phyloP scores from a whole-genome alignment of 2,888 invertebrate species.

The Ormyrus labotus region DNA sequence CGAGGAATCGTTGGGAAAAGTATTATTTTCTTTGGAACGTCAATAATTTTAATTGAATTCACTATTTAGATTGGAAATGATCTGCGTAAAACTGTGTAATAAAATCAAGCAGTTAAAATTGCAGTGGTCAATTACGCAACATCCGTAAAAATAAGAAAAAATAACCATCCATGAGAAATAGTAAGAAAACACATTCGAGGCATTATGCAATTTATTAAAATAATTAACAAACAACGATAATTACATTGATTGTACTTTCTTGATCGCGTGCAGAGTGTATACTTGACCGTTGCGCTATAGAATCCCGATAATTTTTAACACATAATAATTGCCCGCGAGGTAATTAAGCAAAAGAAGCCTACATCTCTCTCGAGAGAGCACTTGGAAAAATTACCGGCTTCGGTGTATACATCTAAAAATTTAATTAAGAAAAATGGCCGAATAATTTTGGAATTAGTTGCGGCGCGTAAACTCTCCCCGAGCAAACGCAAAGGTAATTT shows the following conservation, averaged over 20 bases:
- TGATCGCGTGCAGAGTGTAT: slow-evolving; percentile 13
- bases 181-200: no score
- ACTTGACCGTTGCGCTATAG: slow-evolving; percentile 15
- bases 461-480: no score
- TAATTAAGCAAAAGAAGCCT: neutral
- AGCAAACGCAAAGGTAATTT: neutral
- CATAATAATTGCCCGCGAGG: no score
- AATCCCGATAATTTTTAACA: slow-evolving; percentile 29
- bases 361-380: neutral
- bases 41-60: no score
- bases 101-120: no score
- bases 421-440: neutral
- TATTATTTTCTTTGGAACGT: no score
- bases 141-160: no score
- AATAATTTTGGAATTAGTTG: neutral
- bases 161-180: no score
- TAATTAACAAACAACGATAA: slow-evolving; percentile 26
- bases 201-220: neutral
- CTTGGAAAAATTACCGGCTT: neutral
- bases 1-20: no score
- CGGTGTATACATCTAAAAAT: neutral
- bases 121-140: no score
- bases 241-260: slow-evolving; percentile 27
- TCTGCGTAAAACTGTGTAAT: no score
- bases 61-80: no score